phyloP scores from a whole-genome alignment of 2,113 vertebrate genomes.

The Bos indicus region DNA sequence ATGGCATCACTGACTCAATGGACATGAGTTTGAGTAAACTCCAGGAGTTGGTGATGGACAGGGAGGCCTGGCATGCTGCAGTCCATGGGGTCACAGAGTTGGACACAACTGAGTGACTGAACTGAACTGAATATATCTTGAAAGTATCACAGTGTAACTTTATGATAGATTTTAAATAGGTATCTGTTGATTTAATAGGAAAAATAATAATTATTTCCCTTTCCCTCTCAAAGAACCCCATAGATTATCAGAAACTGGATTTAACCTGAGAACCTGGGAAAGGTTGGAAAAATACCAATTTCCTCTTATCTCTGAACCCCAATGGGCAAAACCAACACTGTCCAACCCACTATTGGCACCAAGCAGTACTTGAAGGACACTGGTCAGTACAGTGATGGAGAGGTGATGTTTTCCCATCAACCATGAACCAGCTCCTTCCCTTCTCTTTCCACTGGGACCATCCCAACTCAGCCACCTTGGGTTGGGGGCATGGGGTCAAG shows the following conservation, averaged over 20 bases:
- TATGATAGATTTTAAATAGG: neutral
- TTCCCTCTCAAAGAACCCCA: neutral
- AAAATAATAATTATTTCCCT: neutral
- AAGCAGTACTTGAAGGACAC: neutral
- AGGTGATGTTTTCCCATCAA: neutral
- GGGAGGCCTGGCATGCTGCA: neutral
- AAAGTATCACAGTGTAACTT: neutral
- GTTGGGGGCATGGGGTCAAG: neutral
- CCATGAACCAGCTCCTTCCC: neutral
- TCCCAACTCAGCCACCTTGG: neutral
- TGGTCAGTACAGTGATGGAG: neutral
- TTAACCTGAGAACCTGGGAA: slow-evolving; percentile 40
- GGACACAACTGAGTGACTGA: neutral
- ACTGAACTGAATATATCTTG: neutral
- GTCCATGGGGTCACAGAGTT: neutral
- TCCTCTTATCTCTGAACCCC: slow-evolving; percentile 32
- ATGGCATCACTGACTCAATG: neutral
- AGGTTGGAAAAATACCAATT: neutral
- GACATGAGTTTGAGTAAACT: neutral
- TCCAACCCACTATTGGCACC: neutral
- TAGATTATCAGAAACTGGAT: slow-evolving; percentile 1
- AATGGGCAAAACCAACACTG: slow-evolving; percentile 6
- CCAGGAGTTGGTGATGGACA: neutral
- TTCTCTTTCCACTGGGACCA: neutral
- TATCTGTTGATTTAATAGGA: neutral